phyloP scores from a whole-genome alignment of 2,113 vertebrate genomes.

The Upupa epops region DNA sequence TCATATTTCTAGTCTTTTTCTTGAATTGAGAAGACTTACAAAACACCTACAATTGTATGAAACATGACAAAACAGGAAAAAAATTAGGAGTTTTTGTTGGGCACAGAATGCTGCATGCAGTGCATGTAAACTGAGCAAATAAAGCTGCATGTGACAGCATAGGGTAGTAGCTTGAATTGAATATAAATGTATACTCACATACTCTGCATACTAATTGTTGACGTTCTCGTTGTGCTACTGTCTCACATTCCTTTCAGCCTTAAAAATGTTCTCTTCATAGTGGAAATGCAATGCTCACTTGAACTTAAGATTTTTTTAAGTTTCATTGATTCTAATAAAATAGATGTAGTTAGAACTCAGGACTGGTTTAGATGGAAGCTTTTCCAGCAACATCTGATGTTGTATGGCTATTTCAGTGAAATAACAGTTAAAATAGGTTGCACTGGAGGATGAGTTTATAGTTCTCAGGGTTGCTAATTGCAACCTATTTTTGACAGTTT shows the following conservation, averaged over 20 bases:
- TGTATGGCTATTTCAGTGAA: background rate
- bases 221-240: background rate
- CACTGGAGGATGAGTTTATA: background rate
- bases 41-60: constrained; percentile 45
- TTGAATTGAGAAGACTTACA: constrained; percentile 63
- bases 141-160: background rate
- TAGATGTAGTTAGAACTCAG: background rate
- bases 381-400: background rate
- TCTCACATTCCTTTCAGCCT: background rate
- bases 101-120: background rate
- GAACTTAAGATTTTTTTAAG: background rate
- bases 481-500: background rate
- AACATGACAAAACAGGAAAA: background rate
- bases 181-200: background rate
- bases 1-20: constrained; percentile 9
- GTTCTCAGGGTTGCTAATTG: background rate
- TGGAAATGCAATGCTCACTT: background rate
- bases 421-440: background rate
- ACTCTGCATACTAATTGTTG: background rate
- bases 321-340: background rate
- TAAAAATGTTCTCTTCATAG: background rate
- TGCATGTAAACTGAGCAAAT: background rate
- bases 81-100: background rate
- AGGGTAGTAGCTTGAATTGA: background rate
- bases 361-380: background rate